Evolutionary conservation across 2,797 vertebrate species (phyloP), one percentile per base, ranked within the genome.

Genomic region (Okamejei kenojei): DNA sequence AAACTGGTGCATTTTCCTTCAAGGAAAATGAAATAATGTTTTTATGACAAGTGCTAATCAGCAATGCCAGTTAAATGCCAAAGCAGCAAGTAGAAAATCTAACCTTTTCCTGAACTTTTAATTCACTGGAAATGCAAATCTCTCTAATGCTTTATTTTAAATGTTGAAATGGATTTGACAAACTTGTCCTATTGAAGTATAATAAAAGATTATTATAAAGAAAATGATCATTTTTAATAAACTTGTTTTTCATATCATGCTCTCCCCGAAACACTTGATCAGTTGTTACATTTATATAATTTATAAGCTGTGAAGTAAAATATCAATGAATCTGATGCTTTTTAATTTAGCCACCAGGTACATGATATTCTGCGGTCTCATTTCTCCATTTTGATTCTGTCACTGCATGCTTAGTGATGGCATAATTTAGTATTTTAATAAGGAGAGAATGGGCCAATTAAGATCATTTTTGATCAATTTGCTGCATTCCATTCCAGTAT

Each of bases 341-440:
- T 23, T 68, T 68, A 7, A 68, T 88, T 63, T 88, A 29, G 61
- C 29, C 54, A 82, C 23, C 21, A 58, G 80, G 58, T 0, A 6
- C 32, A 65, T 88, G 35, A 35, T 11, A 21, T 7, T 9, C n/a
- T 21, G 32, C 9, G 35, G 17, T 88, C 61, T 88, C 32, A 88
- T 68, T 32, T 35, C 84, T 21, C 84, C n/a, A 9, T 68, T 88
- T 7, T 35, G 81, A 5, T 23, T 84, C 6, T 84, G 54, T 84
- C n/a, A 68, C 15, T 35, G 63, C 9, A 68, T 21, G 61, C 63
- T 68, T 63, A 35, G 35, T 4, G 84, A 35, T 35, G 63, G 63
- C 35, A 88, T 88, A 88, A 88, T 68, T 68, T 88, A 68, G 13
- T 23, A 65, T 63, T 68, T 88, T 23, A 88, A 68, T 65, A 86